A percentile compares a stretch with the other conserved stretches of the same genome.
Evolutionary conservation across 2,113 vertebrate genomes (phyloP).

Genomic region (Cynoglossus semilaevis): DNA sequence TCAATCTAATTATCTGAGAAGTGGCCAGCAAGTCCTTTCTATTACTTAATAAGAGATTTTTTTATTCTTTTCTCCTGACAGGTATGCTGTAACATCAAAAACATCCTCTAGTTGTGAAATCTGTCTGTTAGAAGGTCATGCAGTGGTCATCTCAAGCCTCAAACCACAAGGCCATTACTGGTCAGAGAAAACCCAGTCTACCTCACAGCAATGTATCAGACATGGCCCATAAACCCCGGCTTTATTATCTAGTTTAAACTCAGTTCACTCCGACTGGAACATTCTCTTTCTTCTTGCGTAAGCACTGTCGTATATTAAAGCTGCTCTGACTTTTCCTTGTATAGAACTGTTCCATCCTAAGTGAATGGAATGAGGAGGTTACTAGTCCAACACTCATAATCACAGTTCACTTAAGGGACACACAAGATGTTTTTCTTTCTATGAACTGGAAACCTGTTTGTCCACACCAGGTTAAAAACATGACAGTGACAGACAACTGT

Average conservation of each 20-base stretch:
- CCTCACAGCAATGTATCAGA: constrained; percentile 51
- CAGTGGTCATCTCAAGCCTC: constrained; percentile 18
- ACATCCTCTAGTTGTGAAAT: constrained; percentile 1
- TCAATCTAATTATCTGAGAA: background rate
- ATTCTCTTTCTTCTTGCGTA: constrained; percentile 33
- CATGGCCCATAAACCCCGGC: constrained; percentile 56
- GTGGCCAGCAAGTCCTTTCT: too few relatives aligned
- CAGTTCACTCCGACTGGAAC: constrained; percentile 28
- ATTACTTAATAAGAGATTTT: constrained; percentile 5
- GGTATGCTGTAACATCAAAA: background rate
- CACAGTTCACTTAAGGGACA: background rate
- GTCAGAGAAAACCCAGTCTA: constrained; percentile 31
- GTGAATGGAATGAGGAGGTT: constrained; percentile 2
- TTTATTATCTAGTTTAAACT: constrained; percentile 58
- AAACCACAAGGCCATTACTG: constrained; percentile 20
- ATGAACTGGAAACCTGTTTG: background rate
- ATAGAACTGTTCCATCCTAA: constrained; percentile 8
- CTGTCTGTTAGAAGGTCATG: background rate
- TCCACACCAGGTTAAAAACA: background rate
- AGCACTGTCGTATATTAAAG: constrained; percentile 27
- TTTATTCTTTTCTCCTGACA: background rate
- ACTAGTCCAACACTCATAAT: constrained; percentile 5
- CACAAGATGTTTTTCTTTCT: background rate
- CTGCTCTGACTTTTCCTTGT: constrained; percentile 7
- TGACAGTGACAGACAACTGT: background rate